Evolutionary conservation across 2,113 vertebrate genomes (phyloP), one percentile per base, ranked within the genome.

Genomic region (Bubo blakistoni): DNA sequence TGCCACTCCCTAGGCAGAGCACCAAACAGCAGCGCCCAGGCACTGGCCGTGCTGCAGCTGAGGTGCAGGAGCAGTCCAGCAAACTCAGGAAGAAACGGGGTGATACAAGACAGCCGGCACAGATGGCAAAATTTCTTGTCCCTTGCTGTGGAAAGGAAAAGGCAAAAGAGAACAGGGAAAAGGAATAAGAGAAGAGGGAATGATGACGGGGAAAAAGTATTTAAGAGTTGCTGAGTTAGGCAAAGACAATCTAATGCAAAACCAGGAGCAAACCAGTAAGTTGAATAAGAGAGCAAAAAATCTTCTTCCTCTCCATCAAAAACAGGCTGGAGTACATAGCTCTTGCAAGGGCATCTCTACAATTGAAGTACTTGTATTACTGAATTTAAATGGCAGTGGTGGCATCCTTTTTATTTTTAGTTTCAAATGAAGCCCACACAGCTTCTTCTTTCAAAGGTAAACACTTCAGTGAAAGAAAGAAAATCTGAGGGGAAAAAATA

Each of bases 371-470:
- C 47, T 67, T 51, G 17, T 71, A 52, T 74, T 81, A 82, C 63
- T 70, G 63, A 73, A 78, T 87, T 87, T 92, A 87, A 86, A 81
- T 67, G 51, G 65, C 26, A 87, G 59, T 57, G 78, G 44, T 78
- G 63, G 80, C 38, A 73, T 40, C 40, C 58, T 78, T 94, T 83
- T 81, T 57, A 85, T 77, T 92, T 78, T 70, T 51, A 65, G 76
- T 81, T 73, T 96, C 67, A 88, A 66, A 66, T 70, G 71, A 55
- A 96, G 40, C 40, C 74, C 62, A 76, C 21, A 80, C 9, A 90
- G 36, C 21, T 93, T 6, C 66, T 96, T 57, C 34, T 81, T 95
- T 88, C 79, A 96, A 88, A 88, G 82, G 57, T 61, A 81, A 93
- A 55, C 42, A 67, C 36, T 72, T 76, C 85, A 69, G 73, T 46